These are phyloP conservation scores for Leptosomus discolor DNA, from an alignment of 2,113 vertebrate species.

Conservation along the genomic window DNA sequence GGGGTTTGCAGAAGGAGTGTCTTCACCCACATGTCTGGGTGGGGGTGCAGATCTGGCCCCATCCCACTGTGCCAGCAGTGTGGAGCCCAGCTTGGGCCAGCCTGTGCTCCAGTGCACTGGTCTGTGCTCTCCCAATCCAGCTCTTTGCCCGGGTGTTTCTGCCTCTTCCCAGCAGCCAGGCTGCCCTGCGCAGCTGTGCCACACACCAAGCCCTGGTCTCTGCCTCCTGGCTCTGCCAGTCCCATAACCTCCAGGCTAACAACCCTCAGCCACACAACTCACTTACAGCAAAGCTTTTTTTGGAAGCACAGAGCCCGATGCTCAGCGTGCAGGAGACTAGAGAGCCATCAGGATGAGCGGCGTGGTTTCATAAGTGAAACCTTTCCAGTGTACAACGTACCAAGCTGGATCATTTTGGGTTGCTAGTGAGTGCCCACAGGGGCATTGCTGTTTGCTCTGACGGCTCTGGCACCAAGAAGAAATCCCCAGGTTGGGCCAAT, in stretches of 20 bases:
- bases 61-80: background rate
- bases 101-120: fast-evolving
- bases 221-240: background rate
- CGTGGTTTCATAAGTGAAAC: background rate
- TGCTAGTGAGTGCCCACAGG: background rate
- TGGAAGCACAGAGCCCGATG: background rate
- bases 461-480: background rate
- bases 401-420: background rate
- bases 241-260: fast-evolving
- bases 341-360: background rate
- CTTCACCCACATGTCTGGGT: background rate
- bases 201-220: fast-evolving
- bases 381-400: fast-evolving
- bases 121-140: background rate
- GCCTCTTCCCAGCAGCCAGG: background rate
- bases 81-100: background rate
- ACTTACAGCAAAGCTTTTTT: background rate
- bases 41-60: background rate
- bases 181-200: background rate
- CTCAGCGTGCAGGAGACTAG: background rate
- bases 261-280: background rate
- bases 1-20: background rate
- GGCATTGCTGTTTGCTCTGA: background rate
- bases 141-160: background rate
- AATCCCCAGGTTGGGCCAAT: background rate